phyloP scores from a whole-genome alignment of 2,113 vertebrate genomes.

The Canis aureus region DNA sequence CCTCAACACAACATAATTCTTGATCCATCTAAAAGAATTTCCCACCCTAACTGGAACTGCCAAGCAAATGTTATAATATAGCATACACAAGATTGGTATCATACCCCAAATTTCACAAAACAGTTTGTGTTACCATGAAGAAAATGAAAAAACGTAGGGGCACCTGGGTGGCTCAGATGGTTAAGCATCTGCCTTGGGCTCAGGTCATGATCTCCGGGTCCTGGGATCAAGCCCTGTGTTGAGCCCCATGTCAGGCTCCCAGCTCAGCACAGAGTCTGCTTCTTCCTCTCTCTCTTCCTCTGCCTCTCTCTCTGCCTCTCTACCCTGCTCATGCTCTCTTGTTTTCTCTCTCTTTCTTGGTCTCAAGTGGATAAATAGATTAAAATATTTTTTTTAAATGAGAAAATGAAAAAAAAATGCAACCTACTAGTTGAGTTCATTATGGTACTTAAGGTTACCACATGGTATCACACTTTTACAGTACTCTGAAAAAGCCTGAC shows the following conservation, averaged over 20 bases:
- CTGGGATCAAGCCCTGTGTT: too few relatives aligned
- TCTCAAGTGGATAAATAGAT: too few relatives aligned
- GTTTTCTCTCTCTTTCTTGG: too few relatives aligned
- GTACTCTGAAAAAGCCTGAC: neutral
- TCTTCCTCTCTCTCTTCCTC: too few relatives aligned
- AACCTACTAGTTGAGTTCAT: conserved; percentile 16
- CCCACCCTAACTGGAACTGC: neutral
- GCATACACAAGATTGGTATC: neutral
- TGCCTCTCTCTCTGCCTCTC: too few relatives aligned
- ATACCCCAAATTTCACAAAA: conserved; percentile 10
- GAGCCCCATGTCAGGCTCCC: too few relatives aligned
- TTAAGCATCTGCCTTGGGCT: too few relatives aligned
- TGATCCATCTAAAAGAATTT: neutral
- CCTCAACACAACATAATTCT: neutral
- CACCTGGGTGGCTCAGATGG: too few relatives aligned
- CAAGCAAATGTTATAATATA: neutral
- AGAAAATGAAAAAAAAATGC: conserved; percentile 54
- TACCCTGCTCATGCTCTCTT: too few relatives aligned
- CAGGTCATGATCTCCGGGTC: too few relatives aligned
- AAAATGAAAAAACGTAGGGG: conserved; percentile 14
- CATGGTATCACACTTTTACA: neutral
- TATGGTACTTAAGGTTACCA: neutral
- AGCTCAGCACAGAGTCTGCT: too few relatives aligned
- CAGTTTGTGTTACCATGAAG: neutral
- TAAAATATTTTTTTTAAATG: too few relatives aligned